Evolutionary conservation across 1,140 invertebrate species (phyloP).

Genomic region (Propsilocerus akamusi): DNA sequence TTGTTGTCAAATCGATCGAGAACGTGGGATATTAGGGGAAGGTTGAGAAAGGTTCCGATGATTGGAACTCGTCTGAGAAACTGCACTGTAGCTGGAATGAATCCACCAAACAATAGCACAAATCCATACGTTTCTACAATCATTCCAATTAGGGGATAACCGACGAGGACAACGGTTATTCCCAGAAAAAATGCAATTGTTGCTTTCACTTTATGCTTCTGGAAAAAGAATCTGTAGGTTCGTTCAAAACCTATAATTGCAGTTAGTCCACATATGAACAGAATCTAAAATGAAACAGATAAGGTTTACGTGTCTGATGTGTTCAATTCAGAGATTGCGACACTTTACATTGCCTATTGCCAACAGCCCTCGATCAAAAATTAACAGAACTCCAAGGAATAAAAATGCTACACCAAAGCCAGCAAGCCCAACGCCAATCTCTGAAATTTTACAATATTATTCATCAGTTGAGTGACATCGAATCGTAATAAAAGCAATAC

Average conservation of each 20-base stretch:
- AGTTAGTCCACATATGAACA: slow-evolving; percentile 87
- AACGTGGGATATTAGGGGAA: slow-evolving; percentile 58
- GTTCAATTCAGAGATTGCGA: slow-evolving; percentile 1
- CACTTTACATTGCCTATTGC: slow-evolving; percentile 93
- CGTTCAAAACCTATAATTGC: slow-evolving; percentile 93
- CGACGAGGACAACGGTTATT: slow-evolving; percentile 82
- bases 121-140: slow-evolving; percentile 85
- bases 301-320: not conserved
- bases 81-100: slow-evolving; percentile 75
- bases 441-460: slow-evolving; percentile 31
- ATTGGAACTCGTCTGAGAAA: slow-evolving; percentile 64
- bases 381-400: slow-evolving; percentile 80
- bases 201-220: slow-evolving; percentile 88
- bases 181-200: slow-evolving; percentile 87
- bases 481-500: slow-evolving; percentile 14
- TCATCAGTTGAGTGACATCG: not conserved
- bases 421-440: slow-evolving; percentile 93
- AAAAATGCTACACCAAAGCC: slow-evolving; percentile 93
- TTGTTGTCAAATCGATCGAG: too few relatives aligned
- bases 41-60: slow-evolving; percentile 49
- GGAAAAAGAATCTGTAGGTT: slow-evolving; percentile 96
- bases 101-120: slow-evolving; percentile 66
- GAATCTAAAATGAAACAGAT: slow-evolving; percentile 41
- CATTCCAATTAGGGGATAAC: slow-evolving; percentile 94
- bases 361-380: slow-evolving; percentile 95